Evolutionary conservation across 2,888 invertebrate species (phyloP).

Genomic region (Hypsopygia costalis): DNA sequence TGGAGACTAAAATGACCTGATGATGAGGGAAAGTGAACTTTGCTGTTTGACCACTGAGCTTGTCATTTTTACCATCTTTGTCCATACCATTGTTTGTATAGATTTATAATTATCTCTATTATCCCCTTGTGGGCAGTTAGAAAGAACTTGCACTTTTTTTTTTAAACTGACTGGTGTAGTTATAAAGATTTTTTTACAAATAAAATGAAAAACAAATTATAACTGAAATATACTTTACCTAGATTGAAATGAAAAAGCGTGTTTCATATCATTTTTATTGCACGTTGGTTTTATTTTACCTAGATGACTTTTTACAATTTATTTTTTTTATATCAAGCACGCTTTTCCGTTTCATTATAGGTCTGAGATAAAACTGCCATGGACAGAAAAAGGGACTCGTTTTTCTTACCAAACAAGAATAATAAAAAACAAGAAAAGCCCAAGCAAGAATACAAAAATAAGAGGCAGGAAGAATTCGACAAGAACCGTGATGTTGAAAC

Average conservation of each 20-base stretch:
- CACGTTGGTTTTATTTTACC: constrained; percentile 11
- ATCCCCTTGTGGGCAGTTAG: too few species aligned
- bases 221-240: neutral
- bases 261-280: constrained; percentile 24
- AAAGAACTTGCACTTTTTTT: too few species aligned
- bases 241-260: constrained; percentile 63
- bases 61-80: too few species aligned
- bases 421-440: constrained; percentile 11
- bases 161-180: too few species aligned
- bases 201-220: too few species aligned
- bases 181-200: too few species aligned
- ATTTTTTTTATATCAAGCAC: constrained; percentile 57
- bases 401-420: constrained; percentile 53
- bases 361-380: constrained; percentile 50
- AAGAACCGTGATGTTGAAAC: constrained; percentile 34
- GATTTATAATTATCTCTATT: too few species aligned
- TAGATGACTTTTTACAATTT: constrained; percentile 15
- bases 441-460: constrained; percentile 21
- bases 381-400: constrained; percentile 58
- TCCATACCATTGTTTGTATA: too few species aligned
- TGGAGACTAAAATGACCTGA: too few species aligned
- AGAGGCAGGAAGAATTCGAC: constrained; percentile 48
- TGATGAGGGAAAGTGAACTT: too few species aligned
- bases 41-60: too few species aligned
- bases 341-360: constrained; percentile 76